These are phyloP conservation scores for Dasyurus viverrinus DNA, from an alignment of 2,113 vertebrate species.

Conservation along the genomic window DNA sequence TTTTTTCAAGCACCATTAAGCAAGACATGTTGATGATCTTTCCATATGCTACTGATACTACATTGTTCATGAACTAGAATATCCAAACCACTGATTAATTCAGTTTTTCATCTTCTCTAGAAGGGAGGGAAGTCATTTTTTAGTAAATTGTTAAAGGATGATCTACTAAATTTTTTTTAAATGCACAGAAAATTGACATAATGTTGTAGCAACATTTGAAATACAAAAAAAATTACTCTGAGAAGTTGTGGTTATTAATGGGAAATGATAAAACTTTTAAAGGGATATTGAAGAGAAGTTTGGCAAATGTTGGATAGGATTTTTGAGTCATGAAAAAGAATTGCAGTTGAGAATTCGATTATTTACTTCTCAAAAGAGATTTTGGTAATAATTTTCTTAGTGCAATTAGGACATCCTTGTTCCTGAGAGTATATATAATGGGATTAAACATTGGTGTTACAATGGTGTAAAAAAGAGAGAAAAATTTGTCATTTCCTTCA, in stretches of 20 bases:
- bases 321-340: not conserved
- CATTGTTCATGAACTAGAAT: not conserved
- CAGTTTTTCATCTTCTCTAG: not conserved
- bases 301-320: not conserved
- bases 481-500: constrained; percentile 3
- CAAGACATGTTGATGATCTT: not conserved
- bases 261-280: not conserved
- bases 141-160: not conserved
- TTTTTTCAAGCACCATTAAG: not conserved
- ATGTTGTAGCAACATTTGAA: not conserved
- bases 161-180: not conserved
- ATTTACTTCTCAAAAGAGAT: not conserved
- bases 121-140: not conserved
- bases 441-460: constrained; percentile 38
- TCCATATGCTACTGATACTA: not conserved
- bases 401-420: not conserved
- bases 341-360: fast-evolving
- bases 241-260: not conserved
- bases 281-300: not conserved
- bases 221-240: not conserved
- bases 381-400: not conserved
- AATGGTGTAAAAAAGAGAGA: constrained; percentile 51
- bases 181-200: not conserved
- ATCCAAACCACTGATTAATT: not conserved
- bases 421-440: constrained; percentile 40